Evolutionary conservation across 2,797 vertebrate genomes (phyloP), one percentile per base, ranked within the genome.

Genomic region (Aythya fuligula): DNA sequence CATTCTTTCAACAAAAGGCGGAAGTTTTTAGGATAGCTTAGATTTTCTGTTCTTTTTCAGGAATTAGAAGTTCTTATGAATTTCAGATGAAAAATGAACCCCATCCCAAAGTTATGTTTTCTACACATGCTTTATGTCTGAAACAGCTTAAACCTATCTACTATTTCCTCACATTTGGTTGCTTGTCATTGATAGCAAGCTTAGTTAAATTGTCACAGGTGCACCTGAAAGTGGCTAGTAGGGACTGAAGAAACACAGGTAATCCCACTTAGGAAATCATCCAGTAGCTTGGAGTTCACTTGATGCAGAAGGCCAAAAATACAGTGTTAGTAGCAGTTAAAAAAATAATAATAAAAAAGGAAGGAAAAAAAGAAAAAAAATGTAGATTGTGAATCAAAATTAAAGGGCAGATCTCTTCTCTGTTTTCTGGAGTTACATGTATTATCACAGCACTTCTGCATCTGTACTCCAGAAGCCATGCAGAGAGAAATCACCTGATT

Each of bases 211-310:
- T 92, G 82, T 96, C 88, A 56, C 65, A 95, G 92, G 94, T 95
- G 83, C 71, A 95, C 69, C 69, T 60, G n/a, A 60, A 92, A 78
- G 90, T 58, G 66, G 38, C 72, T 57, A 77, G 78, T 85, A 94
- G 88, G 86, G 95, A 90, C 95, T 95, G 84, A 90, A 90, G 90
- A 87, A 95, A 77, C 65, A n/a, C 0, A 43, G 72, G 86, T 93
- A 95, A 75, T 90, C 81, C 75, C 78, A 27, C 47, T 85, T 80
- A 90, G 94, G 95, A 96, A 96, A 94, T 90, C 94, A 93, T 93
- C 92, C 80, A 51, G 58, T 90, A 93, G 64, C 69, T 78, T 77
- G 43, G 45, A 71, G 65, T 67, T 96, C 54, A 8, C 67, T 90
- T 77, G 78, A 87, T 90, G 85, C 70, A 38, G 66, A 89, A 85